Evolutionary conservation across 2,888 invertebrate species (phyloP), one percentile per base, ranked within the genome.

Genomic region (Rapana venosa): DNA sequence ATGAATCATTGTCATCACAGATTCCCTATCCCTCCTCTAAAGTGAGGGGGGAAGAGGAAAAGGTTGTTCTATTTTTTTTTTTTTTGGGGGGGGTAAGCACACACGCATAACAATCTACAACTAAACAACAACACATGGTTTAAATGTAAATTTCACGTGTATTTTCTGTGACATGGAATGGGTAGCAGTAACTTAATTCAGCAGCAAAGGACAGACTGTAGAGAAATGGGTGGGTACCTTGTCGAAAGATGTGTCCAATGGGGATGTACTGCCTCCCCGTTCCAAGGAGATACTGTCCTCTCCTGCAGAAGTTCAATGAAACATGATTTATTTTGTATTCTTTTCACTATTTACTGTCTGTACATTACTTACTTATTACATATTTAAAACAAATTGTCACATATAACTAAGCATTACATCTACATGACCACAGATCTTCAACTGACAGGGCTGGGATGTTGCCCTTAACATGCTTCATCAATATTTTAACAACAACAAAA

Each of bases 211-310:
- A 79, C 32, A 30, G 13, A 32, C 17, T 35, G 32, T 47, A 47
- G 47, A 47, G 4, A 47, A 47, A 47, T 26, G 22, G 74, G 8
- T 47, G 47, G 47, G 47, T 92, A 95, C 95, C 95, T 94, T 94
- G 89, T 95, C 95, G 92, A 94, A 94, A 4, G 94, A 94, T 13
- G 93, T 94, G 89, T 94, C 94, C 92, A 95, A 81, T n/a, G 94
- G 94, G 11, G 94, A 94, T 8, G 93, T 91, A 90, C 94, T 95
- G 15, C 94, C 94, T 61, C 94, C 94, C 91, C 93, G 92, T 81
- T 94, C 95, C 92, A 94, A 87, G 22, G 94, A 95, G 89, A 95
- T 92, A 87, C 94, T 94, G 91, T 95, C 95, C 88, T 95, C 95
- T 91, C 95, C 95, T 95, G 91, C 22, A 91, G 86, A 85, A 74